Evolutionary conservation across 23 tunicate species (phyloP).

Genomic region (Phallusia fumigata): DNA sequence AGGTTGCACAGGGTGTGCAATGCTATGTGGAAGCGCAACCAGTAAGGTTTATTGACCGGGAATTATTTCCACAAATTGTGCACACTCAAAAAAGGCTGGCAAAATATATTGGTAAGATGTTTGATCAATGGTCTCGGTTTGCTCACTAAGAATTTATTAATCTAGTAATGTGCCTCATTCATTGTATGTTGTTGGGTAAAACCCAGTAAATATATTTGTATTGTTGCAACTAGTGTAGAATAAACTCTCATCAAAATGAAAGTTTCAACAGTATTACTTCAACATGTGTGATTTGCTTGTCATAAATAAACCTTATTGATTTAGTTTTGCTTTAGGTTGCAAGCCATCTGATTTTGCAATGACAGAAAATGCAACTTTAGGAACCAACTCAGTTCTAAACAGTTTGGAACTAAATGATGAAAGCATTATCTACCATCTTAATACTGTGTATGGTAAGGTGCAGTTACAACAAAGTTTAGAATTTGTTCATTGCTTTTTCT

Average conservation of each 20-base stretch:
- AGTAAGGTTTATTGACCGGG: constrained; percentile 72
- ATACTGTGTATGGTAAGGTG: constrained; percentile 65
- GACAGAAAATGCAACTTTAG: constrained; percentile 80
- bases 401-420: constrained; percentile 44
- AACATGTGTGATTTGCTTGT: too few species aligned
- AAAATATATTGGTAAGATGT: constrained; percentile 47
- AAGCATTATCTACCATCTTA: constrained; percentile 57
- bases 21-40: constrained; percentile 71
- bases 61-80: constrained; percentile 74
- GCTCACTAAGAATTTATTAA: too few species aligned
- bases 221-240: too few species aligned
- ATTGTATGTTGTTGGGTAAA: too few species aligned
- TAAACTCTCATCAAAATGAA: neutral
- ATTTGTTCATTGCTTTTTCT: too few species aligned
- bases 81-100: constrained; percentile 65
- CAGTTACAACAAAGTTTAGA: too few species aligned
- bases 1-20: constrained; percentile 45
- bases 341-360: constrained; percentile 64
- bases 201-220: too few species aligned
- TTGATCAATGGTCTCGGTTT: neutral
- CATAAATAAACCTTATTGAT: too few species aligned
- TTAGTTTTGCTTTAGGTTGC: constrained; percentile 22
- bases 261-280: neutral
- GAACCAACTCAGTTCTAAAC: constrained; percentile 71
- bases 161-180: too few species aligned